Base-by-base conservation (phyloP, 2,888 invertebrate species). In the Leptinotarsa peninsularis region DNA sequence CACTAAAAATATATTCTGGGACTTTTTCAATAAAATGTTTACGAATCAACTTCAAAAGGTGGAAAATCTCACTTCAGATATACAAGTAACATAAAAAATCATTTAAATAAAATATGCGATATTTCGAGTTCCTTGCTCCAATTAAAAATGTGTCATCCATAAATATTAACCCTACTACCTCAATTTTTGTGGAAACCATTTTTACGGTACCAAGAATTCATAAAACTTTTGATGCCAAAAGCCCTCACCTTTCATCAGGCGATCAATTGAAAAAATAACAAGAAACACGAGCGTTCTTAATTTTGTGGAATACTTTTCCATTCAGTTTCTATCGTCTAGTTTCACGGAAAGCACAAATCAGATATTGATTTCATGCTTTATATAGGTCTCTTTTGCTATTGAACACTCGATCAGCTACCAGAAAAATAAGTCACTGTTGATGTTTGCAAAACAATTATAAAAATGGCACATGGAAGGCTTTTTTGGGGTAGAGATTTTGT, bases 381-480 rank as follows among this genome's bases (percentile, higher is more conserved):
- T 33, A 63, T n/a, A 18, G 33, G 43, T 18, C 17, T 63, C n/a
- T 17, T 27, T 63, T 63, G 63, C 63, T 33, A 33, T 43, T 17
- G 13, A 33, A 17, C 63, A 27, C n/a, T 63, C n/a, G 43, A 43
- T 63, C 63, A 43, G 18, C 13, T 13, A 33, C 18, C 27, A 27
- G n/a, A 43, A 33, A n/a, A 27, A 27, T 13, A 63, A 17, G 15
- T 58, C 43, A 63, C 63, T 43, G 63, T 63, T 63, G 17, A 15
- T 63, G 63, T 63, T 63, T 60, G 15, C n/a, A 17, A 43, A 15
- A 58, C 54, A 71, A 49, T 71, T 74, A 43, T 60, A 17, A 71
- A 73, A 74, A 67, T 67, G 71, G 63, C 67, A 63, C 75, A 72
- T 67, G 54, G 54, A 27, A 66, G 56, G 52, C 72, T 72, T 68